phyloP scores from a whole-genome alignment of 2,113 vertebrate species.

The Strigops habroptila region DNA sequence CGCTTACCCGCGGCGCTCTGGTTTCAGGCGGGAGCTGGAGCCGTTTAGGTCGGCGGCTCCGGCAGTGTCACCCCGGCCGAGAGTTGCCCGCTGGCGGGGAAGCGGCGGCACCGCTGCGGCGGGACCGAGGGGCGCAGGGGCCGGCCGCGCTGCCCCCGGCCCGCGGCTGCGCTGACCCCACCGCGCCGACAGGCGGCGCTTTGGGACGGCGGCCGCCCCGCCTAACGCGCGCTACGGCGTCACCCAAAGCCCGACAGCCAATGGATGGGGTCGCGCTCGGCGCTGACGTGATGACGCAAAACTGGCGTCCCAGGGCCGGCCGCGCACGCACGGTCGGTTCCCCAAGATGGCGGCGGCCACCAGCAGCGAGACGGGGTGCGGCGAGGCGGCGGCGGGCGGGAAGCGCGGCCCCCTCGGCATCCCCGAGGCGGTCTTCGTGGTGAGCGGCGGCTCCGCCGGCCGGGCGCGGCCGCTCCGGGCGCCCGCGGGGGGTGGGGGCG shows the following conservation, averaged over 20 bases:
- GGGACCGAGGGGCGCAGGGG: no score
- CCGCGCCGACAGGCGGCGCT: neutral
- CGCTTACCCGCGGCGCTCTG: accelerated
- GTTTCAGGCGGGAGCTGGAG: no score
- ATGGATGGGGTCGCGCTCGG: accelerated
- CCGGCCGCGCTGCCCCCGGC: no score
- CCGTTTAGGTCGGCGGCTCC: no score
- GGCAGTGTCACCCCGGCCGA: no score
- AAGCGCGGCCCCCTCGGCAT: slow-evolving; percentile 89
- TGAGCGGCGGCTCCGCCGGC: slow-evolving; percentile 60
- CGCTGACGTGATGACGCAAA: neutral
- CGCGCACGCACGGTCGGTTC: slow-evolving; percentile 8
- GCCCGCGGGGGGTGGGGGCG: no score
- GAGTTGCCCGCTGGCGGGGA: no score
- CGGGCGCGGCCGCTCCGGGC: neutral
- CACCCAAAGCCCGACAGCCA: neutral
- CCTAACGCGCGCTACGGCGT: no score
- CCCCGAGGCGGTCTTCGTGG: slow-evolving; percentile 91
- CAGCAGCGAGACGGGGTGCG: slow-evolving; percentile 72
- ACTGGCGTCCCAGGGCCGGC: neutral
- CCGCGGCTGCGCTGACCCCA: no score
- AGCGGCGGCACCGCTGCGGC: no score
- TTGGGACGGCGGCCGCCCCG: no score
- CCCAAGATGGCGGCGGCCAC: slow-evolving; percentile 85
- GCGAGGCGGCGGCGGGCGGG: slow-evolving; percentile 70